These are phyloP conservation scores for Himalopsyche kuldschensis DNA, from an alignment of 2,888 invertebrate species.

Conservation along the genomic window DNA sequence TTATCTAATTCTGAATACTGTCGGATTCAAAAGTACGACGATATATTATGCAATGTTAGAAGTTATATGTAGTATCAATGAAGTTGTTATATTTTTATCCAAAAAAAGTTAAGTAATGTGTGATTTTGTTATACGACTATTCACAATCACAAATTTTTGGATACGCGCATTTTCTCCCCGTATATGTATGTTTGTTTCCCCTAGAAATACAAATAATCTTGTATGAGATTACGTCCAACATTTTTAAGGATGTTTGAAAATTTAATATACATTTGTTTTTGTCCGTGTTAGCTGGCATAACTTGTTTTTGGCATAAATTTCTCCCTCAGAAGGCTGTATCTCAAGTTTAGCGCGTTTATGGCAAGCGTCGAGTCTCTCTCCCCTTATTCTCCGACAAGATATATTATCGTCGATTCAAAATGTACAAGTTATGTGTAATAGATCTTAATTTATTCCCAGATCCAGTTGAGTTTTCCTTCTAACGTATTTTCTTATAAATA, in stretches of 20 bases:
- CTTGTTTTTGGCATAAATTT: constrained; percentile 14
- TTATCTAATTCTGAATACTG: no score
- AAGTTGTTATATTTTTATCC: no score
- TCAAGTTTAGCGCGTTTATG: constrained; percentile 7
- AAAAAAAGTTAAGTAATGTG: not conserved
- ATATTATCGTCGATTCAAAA: constrained; percentile 12
- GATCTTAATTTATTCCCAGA: constrained; percentile 10
- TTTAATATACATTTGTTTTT: constrained; percentile 2
- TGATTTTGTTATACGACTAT: not conserved
- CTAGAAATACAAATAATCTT: not conserved
- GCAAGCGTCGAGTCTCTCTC: not conserved
- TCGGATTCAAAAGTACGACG: no score
- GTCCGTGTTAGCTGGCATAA: not conserved
- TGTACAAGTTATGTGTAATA: constrained; percentile 13
- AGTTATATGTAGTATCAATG: no score
- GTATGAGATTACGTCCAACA: not conserved
- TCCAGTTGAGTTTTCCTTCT: not conserved
- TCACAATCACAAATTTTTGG: not conserved
- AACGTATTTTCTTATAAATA: not conserved
- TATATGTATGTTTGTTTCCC: not conserved
- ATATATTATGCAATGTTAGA: no score
- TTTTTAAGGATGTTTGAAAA: constrained; percentile 8
- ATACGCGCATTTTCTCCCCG: no score
- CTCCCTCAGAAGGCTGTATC: not conserved
- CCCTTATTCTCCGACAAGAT: not conserved